These are phyloP conservation scores for Brachyistius frenatus DNA, from an alignment of 2,113 vertebrate species.

Conservation along the genomic window DNA sequence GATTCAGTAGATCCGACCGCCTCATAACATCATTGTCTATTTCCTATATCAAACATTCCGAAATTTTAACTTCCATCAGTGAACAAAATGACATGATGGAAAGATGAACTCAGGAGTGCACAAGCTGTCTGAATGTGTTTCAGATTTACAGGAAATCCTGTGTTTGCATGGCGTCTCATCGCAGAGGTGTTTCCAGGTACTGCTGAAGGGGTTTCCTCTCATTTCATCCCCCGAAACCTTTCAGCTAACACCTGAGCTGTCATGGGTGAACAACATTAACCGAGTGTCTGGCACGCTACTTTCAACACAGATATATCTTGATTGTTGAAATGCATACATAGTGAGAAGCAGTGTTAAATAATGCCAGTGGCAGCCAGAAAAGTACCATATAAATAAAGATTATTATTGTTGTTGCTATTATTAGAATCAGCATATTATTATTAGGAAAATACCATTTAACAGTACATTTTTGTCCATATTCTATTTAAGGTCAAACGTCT, in stretches of 20 bases:
- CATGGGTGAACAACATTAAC: background rate
- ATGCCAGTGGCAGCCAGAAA: background rate
- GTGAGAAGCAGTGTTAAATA: background rate
- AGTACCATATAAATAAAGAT: too few species aligned
- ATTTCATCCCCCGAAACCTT: slow-evolving; percentile 24
- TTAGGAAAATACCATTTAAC: background rate
- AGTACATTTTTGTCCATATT: background rate
- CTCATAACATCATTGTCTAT: background rate
- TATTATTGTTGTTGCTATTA: too few species aligned
- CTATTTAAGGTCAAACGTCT: background rate
- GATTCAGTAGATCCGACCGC: background rate
- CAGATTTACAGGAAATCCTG: slow-evolving; percentile 41
- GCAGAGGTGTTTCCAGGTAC: slow-evolving; percentile 60
- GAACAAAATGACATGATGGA: slow-evolving; percentile 7
- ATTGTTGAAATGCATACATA: background rate
- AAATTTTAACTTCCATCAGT: slow-evolving; percentile 10
- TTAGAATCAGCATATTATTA: too few species aligned
- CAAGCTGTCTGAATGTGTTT: slow-evolving; percentile 19
- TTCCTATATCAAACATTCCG: slow-evolving; percentile 14
- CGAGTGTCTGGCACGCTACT: background rate
- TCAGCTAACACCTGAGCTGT: slow-evolving; percentile 42
- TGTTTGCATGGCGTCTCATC: slow-evolving; percentile 56
- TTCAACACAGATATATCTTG: background rate
- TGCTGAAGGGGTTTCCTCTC: slow-evolving; percentile 54
- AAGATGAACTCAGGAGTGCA: background rate